Evolutionary conservation across 2,113 vertebrate species (phyloP), one percentile per base, ranked within the genome.

Genomic region (Paradoxurus hermaphroditus): DNA sequence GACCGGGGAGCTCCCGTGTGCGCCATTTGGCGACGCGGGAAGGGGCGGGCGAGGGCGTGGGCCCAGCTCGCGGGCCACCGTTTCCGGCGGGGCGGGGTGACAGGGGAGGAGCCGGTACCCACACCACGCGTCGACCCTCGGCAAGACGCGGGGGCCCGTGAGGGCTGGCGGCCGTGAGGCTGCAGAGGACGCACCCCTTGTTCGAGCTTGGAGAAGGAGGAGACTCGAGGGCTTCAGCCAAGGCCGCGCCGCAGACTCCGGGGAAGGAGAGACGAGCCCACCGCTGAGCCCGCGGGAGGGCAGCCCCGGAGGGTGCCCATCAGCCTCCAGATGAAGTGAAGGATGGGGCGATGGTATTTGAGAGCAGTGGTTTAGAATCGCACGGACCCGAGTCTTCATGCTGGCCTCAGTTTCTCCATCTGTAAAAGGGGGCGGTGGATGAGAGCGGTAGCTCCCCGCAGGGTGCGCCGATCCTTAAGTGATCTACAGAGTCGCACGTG

Each of bases 1-100:
- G 2, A 18, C 89, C 3, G 0, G 4, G 4, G 34, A 27, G 27
- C 49, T 2, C 11, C 0, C 0, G 0, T 7, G 1, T 39, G 4
- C 0, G 1, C 2, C 23, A 0, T 9, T 6, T 3, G 15, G 86
- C 21, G 7, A 34, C 10, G 14, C 29, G 2, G 39, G 46, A 4
- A 34, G 23, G 7, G n/a, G 7, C 39, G 8, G 0, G n/a, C 12
- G 12, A 14, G 25, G 1, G 67, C 7, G 34, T 10, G 18, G 41
- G 16, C n/a, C 0, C 8, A n/a, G n/a, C 36, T 49, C 39, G 29
- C 67, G 4, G 39, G 19, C 2, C 14, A 0, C 10, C 34, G 10
- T 79, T 63, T 49, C 7, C 0, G 63, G 25, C 3, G 2, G 75
- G 83, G 51, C 6, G 13, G 41, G 25, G 53, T 27, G 49, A 18